Conservation (phyloP, 2,888 invertebrate species). For the Euzetes globulus region DNA sequence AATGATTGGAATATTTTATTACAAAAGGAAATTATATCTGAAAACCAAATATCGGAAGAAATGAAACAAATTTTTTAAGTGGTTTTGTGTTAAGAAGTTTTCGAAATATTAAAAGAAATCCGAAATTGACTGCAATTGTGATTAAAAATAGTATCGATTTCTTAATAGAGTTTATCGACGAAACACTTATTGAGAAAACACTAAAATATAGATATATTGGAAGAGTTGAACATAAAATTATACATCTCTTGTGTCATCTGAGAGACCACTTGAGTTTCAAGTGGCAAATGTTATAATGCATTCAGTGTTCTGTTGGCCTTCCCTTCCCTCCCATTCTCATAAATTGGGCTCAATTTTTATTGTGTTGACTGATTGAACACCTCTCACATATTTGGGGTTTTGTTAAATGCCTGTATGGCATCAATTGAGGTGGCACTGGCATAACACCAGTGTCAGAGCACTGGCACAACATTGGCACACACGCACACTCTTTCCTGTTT, state of each 20-base stretch:
- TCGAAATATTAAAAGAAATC: not conserved
- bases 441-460: not conserved
- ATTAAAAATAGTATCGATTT: conserved; percentile 3
- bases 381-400: conserved; percentile 16
- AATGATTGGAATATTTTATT: not conserved
- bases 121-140: not conserved
- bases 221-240: conserved; percentile 16
- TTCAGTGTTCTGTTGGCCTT: not conserved
- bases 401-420: not conserved
- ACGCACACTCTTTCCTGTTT: conserved; percentile 25
- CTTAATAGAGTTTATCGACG: not conserved
- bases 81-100: not conserved
- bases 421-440: not conserved
- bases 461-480: not conserved
- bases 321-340: not conserved
- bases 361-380: conserved; percentile 14
- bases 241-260: conserved; percentile 18
- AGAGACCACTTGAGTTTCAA: conserved; percentile 4
- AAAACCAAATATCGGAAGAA: not conserved
- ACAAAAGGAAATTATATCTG: not conserved
- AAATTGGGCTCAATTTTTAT: not conserved
- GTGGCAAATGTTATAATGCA: not conserved
- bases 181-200: not conserved
- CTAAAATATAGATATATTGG: not conserved
- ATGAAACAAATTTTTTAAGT: not conserved